Percentiles rank a stretch among this genome's conserved stretches.
Conservation (phyloP, 2,797 vertebrate genomes). For the Emydoidea blandingii region DNA sequence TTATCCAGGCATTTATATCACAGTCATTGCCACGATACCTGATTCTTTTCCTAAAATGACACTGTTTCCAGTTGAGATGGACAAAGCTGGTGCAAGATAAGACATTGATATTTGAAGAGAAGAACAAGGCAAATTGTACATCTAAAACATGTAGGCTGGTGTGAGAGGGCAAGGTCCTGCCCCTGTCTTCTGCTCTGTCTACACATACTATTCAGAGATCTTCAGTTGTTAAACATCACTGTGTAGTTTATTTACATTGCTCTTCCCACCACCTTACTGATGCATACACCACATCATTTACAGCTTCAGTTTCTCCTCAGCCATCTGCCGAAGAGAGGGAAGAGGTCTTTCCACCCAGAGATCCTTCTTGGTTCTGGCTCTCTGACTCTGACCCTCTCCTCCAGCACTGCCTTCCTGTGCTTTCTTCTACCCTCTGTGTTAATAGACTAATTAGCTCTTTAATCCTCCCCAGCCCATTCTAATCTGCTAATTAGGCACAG, state of each 20-base stretch:
- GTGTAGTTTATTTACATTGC: neutral
- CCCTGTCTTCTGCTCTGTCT: neutral
- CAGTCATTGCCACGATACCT: neutral
- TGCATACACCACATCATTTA: neutral
- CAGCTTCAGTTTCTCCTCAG: neutral
- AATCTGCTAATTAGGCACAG: neutral
- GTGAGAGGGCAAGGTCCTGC: neutral
- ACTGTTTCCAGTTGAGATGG: slow-evolving; percentile 9
- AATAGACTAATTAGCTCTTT: neutral
- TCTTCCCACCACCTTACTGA: neutral
- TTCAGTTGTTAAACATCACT: neutral
- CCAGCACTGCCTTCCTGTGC: neutral
- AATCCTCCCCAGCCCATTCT: neutral
- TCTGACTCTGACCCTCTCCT: neutral
- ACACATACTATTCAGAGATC: neutral
- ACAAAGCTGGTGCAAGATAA: neutral
- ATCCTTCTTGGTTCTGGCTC: neutral
- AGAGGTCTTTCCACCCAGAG: neutral
- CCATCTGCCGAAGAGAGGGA: neutral
- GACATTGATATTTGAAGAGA: neutral
- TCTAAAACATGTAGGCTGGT: neutral
- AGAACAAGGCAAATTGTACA: neutral
- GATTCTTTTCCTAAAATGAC: neutral
- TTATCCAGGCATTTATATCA: neutral
- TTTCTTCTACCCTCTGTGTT: neutral